A percentile compares a stretch with the other conserved stretches of the same genome.
phyloP scores from a whole-genome alignment of 2,113 vertebrate genomes.

The Verasper variegatus region DNA sequence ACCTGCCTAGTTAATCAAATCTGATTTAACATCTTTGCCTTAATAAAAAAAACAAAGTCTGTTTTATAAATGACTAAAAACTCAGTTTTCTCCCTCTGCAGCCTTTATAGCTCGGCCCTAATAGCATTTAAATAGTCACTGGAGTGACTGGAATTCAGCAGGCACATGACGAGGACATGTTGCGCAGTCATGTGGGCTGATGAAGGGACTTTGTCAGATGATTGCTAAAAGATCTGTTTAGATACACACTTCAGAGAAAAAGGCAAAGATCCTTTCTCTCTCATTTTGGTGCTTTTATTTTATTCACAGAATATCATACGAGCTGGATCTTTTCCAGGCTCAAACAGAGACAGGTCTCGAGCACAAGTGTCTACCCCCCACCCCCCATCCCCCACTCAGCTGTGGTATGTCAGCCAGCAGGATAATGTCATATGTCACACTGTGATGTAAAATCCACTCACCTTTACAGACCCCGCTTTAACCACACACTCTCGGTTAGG shows the following conservation, averaged over 20 bases:
- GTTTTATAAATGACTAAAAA: no score
- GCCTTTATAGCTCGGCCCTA: neutral
- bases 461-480: constrained; percentile 8
- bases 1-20: no score
- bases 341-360: neutral
- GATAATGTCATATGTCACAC: constrained; percentile 56
- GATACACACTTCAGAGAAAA: neutral
- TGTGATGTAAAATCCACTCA: constrained; percentile 19
- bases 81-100: neutral
- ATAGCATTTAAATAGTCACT: neutral
- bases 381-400: neutral
- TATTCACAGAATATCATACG: neutral
- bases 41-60: no score
- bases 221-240: constrained; percentile 19
- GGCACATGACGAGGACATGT: constrained; percentile 54
- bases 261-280: neutral
- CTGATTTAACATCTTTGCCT: no score
- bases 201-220: constrained; percentile 52
- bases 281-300: neutral
- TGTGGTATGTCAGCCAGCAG: constrained; percentile 33
- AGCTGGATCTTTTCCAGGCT: neutral
- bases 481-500: neutral
- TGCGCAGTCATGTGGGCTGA: constrained; percentile 49
- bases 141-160: constrained; percentile 23
- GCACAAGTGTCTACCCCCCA: neutral